Conservation (phyloP, 2,888 invertebrate genomes). For the Acleris literana region DNA sequence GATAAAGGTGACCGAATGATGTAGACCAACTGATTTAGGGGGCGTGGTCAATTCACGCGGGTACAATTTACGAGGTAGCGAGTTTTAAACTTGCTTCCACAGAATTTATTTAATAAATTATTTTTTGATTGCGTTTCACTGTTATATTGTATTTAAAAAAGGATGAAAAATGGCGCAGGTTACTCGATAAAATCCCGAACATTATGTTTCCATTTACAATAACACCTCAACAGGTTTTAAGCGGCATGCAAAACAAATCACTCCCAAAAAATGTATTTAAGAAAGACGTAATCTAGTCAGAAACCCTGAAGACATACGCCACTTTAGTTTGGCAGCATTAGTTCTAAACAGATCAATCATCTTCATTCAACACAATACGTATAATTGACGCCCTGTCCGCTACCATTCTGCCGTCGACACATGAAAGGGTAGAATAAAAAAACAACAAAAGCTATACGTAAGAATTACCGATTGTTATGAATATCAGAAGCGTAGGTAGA, state of each 20-base stretch:
- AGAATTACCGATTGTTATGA: constrained; percentile 69
- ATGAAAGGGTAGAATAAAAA: constrained; percentile 65
- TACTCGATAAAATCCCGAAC: too few relatives aligned
- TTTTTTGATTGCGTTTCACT: constrained; percentile 7
- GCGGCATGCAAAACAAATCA: constrained; percentile 7
- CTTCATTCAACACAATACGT: constrained; percentile 48
- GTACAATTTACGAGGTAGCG: constrained; percentile 62
- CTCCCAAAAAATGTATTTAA: neutral
- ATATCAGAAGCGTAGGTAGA: constrained; percentile 43
- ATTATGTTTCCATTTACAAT: neutral
- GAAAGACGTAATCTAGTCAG: neutral
- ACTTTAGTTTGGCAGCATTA: constrained; percentile 14
- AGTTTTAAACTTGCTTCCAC: constrained; percentile 34
- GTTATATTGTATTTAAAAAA: too few relatives aligned
- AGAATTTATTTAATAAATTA: constrained; percentile 13
- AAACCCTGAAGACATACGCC: neutral
- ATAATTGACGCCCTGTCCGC: constrained; percentile 68
- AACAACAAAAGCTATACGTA: constrained; percentile 64
- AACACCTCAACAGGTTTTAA: neutral
- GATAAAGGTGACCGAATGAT: constrained; percentile 34
- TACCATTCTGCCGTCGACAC: constrained; percentile 59
- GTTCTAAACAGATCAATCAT: constrained; percentile 33
- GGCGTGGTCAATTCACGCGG: constrained; percentile 76
- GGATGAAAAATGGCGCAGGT: too few relatives aligned
- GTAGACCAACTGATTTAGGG: constrained; percentile 36